A percentile compares a stretch with the other conserved stretches of the same genome.
Evolutionary conservation across 1,140 invertebrate genomes (phyloP).

Genomic region (Ips typographus): DNA sequence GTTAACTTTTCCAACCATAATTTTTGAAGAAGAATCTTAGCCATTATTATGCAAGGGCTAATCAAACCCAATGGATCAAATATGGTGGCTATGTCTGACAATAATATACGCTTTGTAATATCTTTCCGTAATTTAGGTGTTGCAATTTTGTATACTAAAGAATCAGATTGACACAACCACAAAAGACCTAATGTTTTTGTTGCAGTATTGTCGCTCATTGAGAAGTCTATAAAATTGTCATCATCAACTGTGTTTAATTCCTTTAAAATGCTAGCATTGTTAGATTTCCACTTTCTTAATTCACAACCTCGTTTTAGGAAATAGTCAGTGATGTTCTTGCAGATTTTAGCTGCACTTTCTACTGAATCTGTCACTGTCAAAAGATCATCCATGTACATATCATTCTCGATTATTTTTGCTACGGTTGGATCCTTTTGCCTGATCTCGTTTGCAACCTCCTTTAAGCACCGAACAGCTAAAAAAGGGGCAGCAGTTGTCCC

Average conservation of each 20-base stretch:
- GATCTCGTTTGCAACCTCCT: slow-evolving; percentile 42
- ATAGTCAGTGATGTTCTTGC: slow-evolving; percentile 31
- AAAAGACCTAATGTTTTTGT: slow-evolving; percentile 23
- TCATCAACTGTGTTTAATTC: no score
- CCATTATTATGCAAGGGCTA: no score
- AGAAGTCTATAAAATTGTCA: no score
- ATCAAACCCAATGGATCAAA: no score
- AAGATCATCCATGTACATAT: slow-evolving; percentile 57
- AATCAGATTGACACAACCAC: slow-evolving; percentile 18
- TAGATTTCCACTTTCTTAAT: slow-evolving; percentile 44
- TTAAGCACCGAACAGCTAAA: slow-evolving; percentile 41
- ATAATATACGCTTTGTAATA: slow-evolving; percentile 24
- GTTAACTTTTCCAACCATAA: no score
- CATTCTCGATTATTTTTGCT: slow-evolving; percentile 41
- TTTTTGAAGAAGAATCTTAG: slow-evolving; percentile 7
- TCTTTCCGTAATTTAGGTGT: slow-evolving; percentile 2
- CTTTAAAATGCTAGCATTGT: not conserved
- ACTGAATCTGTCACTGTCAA: slow-evolving; percentile 46
- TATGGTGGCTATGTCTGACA: no score
- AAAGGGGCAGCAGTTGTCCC: no score
- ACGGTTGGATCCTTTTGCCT: slow-evolving; percentile 38
- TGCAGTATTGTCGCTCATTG: no score
- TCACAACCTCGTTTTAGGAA: slow-evolving; percentile 37
- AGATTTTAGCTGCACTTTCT: slow-evolving; percentile 11
- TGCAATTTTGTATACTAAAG: slow-evolving; percentile 22